Base-by-base conservation (phyloP, 2,113 vertebrate species). In the Anseranas semipalmata region DNA sequence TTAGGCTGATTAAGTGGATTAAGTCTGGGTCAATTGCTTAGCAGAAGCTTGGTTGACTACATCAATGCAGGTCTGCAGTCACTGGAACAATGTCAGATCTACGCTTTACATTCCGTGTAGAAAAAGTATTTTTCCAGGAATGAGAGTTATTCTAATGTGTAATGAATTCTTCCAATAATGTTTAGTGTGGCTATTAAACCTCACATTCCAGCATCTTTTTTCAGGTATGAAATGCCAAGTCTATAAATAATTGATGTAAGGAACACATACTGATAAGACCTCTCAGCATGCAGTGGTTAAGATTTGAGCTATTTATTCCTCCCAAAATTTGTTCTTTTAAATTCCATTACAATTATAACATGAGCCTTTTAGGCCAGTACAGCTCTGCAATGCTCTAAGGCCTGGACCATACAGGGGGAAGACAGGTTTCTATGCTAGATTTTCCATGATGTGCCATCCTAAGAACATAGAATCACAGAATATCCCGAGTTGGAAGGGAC, bases 341-440 rank as follows among this genome's bases (percentile, higher is more conserved):
- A 98, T 98, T 98, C 97, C 97, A 96, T 97, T 97, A 95, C 95
- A 97, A 96, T 98, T 98, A 98, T 96, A 97, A 90, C 97, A 97
- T 90, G 91, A 95, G 81, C 93, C 94, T 96, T 78, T 93, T 96
- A 97, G 97, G 96, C 91, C 83, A 90, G 93, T 87, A 50, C 75
- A 82, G 88, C 94, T 98, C 93, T 98, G 97, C 95, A 93, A 66
- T 81, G 90, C 90, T 97, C 43, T 58, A 67, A 95, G 91, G 91
- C 96, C 91, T 93, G 89, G 81, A 93, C 96, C 95, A 83, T 96
- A 89, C 39, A 95, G 92, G 97, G 95, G 92, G 96, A 97, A 95
- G 75, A 72, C 88, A 97, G 97, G 96, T 96, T 87, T 94, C 88
- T 82, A 65, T 52, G 66, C 85, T 93, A 73, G 82, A 82, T 77